Evolutionary conservation across 2,888 invertebrate genomes (phyloP).

Genomic region (Tetragonisca angustula): DNA sequence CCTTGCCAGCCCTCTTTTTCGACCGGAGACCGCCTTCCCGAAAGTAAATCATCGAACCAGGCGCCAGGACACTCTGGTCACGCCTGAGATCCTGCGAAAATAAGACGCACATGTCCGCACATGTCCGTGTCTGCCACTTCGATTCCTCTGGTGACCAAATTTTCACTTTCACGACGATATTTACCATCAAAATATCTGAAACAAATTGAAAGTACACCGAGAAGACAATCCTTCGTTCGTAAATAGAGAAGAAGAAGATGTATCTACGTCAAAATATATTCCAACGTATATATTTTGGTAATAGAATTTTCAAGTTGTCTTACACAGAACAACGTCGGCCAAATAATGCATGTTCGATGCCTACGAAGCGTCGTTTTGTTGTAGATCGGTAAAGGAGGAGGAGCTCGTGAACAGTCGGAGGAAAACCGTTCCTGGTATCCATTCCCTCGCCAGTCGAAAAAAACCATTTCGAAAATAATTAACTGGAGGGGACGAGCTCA

Average conservation of each 20-base stretch:
- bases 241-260: too few relatives aligned
- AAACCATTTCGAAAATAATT: constrained; percentile 71
- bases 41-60: constrained; percentile 76
- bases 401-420: constrained; percentile 55
- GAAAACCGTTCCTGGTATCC: constrained; percentile 70
- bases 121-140: constrained; percentile 1
- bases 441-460: constrained; percentile 59
- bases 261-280: background rate
- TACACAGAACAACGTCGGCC: too few relatives aligned
- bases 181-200: background rate
- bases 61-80: constrained; percentile 76
- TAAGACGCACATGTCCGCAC: constrained; percentile 78
- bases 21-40: constrained; percentile 68
- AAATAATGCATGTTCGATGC: too few relatives aligned
- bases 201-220: background rate
- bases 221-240: background rate
- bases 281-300: too few relatives aligned
- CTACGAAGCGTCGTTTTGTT: background rate
- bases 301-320: too few relatives aligned
- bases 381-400: background rate
- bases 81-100: constrained; percentile 78
- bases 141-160: background rate
- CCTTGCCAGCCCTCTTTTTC: constrained; percentile 40
- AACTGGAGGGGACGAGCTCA: constrained; percentile 76
- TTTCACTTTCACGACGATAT: background rate